phyloP scores from a whole-genome alignment of 2,888 invertebrate genomes.

The Hemaris fuciformis region DNA sequence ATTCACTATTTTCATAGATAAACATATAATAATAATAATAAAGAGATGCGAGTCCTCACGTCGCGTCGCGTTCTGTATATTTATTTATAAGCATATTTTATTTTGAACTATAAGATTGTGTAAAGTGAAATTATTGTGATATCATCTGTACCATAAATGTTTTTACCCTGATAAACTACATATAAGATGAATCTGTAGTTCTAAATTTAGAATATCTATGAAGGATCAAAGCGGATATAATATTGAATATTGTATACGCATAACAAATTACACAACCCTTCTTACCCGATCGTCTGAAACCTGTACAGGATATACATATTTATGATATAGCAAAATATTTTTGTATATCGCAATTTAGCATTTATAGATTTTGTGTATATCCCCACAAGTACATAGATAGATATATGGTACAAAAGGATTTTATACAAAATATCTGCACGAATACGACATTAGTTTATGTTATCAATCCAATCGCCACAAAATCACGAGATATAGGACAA shows the following conservation, averaged over 20 bases:
- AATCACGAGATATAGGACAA: slow-evolving; percentile 48
- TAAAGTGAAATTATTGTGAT: slow-evolving; percentile 40
- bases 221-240: slow-evolving; percentile 54
- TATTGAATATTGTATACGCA: slow-evolving; percentile 66
- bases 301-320: slow-evolving; percentile 56
- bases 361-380: slow-evolving; percentile 29
- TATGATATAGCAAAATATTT: slow-evolving; percentile 54
- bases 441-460: slow-evolving; percentile 36
- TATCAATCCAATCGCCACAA: slow-evolving; percentile 44
- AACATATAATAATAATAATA: background rate
- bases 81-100: slow-evolving; percentile 30
- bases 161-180: slow-evolving; percentile 66
- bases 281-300: slow-evolving; percentile 67
- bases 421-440: slow-evolving; percentile 38
- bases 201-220: slow-evolving; percentile 44
- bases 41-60: background rate
- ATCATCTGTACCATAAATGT: slow-evolving; percentile 38
- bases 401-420: slow-evolving; percentile 32
- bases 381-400: slow-evolving; percentile 26
- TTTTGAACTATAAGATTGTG: slow-evolving; percentile 43
- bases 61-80: slow-evolving; percentile 15
- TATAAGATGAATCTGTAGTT: slow-evolving; percentile 36
- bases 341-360: slow-evolving; percentile 30
- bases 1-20: background rate
- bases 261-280: slow-evolving; percentile 78